Percentiles rank a stretch among this genome's conserved stretches.
phyloP scores from a whole-genome alignment of 2,797 vertebrate species.

The Sebastes iracundus region DNA sequence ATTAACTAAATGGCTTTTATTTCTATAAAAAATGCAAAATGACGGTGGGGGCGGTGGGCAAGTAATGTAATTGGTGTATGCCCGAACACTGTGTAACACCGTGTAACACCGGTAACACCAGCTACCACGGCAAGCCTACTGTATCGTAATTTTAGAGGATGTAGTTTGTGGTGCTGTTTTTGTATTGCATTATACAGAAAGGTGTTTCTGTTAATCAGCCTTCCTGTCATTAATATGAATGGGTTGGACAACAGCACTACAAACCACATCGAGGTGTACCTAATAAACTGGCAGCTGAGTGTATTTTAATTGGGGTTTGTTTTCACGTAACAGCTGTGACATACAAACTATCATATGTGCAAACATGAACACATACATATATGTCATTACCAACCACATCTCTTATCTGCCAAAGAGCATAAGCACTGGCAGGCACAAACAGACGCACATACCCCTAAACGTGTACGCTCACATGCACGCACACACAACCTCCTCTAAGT shows the following conservation, averaged over 20 bases:
- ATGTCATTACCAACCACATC: conserved; percentile 23
- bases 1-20: no score
- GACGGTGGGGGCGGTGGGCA: no score
- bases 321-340: neutral
- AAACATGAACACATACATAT: neutral
- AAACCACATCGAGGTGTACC: neutral
- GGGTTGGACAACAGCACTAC: neutral
- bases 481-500: conserved; percentile 73
- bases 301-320: neutral
- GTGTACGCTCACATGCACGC: conserved; percentile 27
- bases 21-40: no score
- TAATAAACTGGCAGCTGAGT: neutral
- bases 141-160: neutral
- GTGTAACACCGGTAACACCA: no score
- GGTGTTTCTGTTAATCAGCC: neutral
- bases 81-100: no score
- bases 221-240: neutral
- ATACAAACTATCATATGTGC: conserved; percentile 9
- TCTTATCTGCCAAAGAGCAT: conserved; percentile 51
- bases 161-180: neutral
- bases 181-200: neutral
- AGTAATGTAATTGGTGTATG: no score
- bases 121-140: no score
- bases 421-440: conserved; percentile 46
- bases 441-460: conserved; percentile 22